Conservation (phyloP, 1,140 invertebrate genomes). For the Acromyrmex heyeri region DNA sequence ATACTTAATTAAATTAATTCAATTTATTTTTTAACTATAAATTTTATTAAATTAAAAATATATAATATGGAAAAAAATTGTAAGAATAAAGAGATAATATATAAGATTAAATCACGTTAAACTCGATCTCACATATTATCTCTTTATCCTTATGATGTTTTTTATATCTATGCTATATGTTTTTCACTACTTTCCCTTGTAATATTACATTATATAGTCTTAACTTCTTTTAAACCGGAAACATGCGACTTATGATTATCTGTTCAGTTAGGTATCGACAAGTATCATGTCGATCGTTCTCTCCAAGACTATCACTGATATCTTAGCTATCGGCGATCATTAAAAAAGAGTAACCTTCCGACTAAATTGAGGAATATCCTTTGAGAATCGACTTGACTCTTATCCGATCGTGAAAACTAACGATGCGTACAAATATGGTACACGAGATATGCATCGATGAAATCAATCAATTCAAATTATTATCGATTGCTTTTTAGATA, state of each 20-base stretch:
- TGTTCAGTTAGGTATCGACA: constrained; percentile 26
- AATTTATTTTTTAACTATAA: no score
- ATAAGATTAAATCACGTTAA: no score
- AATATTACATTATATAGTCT: neutral
- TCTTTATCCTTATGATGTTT: neutral
- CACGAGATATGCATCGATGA: constrained; percentile 22
- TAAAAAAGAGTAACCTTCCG: constrained; percentile 54
- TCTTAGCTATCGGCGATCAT: constrained; percentile 46
- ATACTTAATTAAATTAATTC: no score
- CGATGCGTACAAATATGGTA: neutral
- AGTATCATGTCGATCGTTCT: neutral
- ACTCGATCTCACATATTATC: neutral
- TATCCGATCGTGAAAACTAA: constrained; percentile 55
- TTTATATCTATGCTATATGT: neutral
- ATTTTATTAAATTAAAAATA: no score
- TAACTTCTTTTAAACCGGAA: neutral
- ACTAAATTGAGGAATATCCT: constrained; percentile 57
- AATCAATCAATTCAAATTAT: constrained; percentile 33
- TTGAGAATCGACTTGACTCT: constrained; percentile 15
- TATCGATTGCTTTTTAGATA: constrained; percentile 8
- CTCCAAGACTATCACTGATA: neutral
- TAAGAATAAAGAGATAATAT: no score
- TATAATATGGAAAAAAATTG: no score
- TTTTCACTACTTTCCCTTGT: neutral
- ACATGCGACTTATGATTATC: neutral